Base-by-base conservation (phyloP, 2,113 vertebrate species). In the Gambusia holbrooki region DNA sequence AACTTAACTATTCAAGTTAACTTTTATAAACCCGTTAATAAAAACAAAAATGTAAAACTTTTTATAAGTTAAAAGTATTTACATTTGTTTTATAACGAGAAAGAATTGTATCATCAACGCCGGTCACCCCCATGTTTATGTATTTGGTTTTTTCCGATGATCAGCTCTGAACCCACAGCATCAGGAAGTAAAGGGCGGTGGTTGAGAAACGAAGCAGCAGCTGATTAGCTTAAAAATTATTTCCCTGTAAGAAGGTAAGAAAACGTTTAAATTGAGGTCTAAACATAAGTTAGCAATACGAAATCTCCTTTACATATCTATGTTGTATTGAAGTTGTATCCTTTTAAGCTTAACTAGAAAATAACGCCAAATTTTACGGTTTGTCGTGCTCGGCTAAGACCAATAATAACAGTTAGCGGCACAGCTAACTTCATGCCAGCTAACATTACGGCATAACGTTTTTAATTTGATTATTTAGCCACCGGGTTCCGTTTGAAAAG, bases 101-200 rank as follows among this genome's bases (percentile, higher is more conserved):
- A 62, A 33, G 3, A 70, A 37, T 13, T 19, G 0, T 8, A 35
- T 32, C 0, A 5, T 4, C 0, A 3, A 22, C 7, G 0, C 0
- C 0, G 1, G 0, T 0, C 0, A 5, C 79, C 87, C 87, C 88
- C 30, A 19, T 64, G 25, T 62, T n/a, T 17, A 0, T 0, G 19
- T 0, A 54, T 5, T 82, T 95, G 92, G 93, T 93, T 73, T 74
- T 33, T 6, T 90, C 94, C 6, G 66, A 5, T 25, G 77, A 79
- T 71, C 78, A 74, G 72, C 37, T 27, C 85, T 66, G 87, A 92
- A 90, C 73, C 62, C 40, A 51, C 79, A 48, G 37, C 78, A 69
- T 74, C 87, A 93, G 94, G 94, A 95, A 95, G 93, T 94, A 92
- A 92, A 92, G 94, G 95, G 95, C 94, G 94, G 94, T 95, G 95